Percentiles rank a stretch among this genome's conserved stretches.
Conservation (phyloP, 2,797 vertebrate genomes). For the Odontamblyopus rebecca region DNA sequence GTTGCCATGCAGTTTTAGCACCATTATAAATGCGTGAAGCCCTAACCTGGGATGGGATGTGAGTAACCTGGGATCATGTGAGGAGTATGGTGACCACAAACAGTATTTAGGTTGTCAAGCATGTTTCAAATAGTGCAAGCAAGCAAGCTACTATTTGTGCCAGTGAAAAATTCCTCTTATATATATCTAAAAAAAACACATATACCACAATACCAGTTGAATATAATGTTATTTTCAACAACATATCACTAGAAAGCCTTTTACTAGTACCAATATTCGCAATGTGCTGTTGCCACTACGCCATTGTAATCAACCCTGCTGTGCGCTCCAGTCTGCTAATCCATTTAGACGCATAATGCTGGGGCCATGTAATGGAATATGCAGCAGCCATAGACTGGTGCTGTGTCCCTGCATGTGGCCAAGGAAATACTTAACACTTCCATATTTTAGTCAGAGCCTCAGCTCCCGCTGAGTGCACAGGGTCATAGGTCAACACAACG, state of each 20-base stretch:
- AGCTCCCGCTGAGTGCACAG: constrained; percentile 12
- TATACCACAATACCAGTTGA: constrained; percentile 6
- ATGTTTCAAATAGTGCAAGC: constrained; percentile 77
- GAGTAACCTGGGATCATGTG: constrained; percentile 62
- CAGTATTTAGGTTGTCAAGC: constrained; percentile 43
- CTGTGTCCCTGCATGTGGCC: constrained; percentile 38
- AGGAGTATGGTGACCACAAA: constrained; percentile 29
- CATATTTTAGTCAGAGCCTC: constrained; percentile 36
- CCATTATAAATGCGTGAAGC: constrained; percentile 30
- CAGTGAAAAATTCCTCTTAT: constrained; percentile 4
- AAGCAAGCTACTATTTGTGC: constrained; percentile 65
- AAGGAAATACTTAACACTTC: constrained; percentile 34
- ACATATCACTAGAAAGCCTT: constrained; percentile 23
- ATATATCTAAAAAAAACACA: not conserved
- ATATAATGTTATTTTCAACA: constrained; percentile 2
- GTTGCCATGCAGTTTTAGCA: constrained; percentile 14
- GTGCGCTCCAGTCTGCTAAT: constrained; percentile 66
- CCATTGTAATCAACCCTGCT: constrained; percentile 56
- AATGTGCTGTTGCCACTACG: constrained; percentile 41
- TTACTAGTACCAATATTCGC: constrained; percentile 26
- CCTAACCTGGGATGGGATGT: constrained; percentile 69
- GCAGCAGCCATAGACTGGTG: constrained; percentile 48
- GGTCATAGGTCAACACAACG: constrained; percentile 64
- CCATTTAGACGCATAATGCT: constrained; percentile 66
- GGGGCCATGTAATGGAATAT: constrained; percentile 67